Evolutionary conservation across 2,797 vertebrate genomes (phyloP), one percentile per base, ranked within the genome.

Genomic region (Leuciscus waleckii): DNA sequence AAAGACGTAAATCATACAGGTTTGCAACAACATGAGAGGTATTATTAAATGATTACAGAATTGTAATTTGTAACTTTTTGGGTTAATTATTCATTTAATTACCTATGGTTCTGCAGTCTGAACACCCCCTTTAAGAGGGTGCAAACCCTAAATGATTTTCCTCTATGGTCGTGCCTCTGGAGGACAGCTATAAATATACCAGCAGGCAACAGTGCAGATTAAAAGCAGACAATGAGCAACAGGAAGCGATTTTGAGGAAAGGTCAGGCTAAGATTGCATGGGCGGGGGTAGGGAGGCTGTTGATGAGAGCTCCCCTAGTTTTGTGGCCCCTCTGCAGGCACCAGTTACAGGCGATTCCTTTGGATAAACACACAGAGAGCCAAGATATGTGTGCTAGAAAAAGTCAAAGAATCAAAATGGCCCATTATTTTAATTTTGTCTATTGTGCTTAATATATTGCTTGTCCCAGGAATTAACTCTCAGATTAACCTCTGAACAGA

Each of bases 181-280:
- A 81, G 73, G 37, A 46, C 49, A 26, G 74, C 89, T 90, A 90
- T 88, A 90, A 90, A 92, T 90, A 91, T 51, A 19, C 70, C 56
- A 68, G 80, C 75, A 73, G 82, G 69, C 88, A 88, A 87, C 85
- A 26, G 79, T 29, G 76, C 83, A 84, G 89, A 91, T 91, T 87
- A 90, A 86, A 87, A 85, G 81, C 85, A 85, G 87, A 91, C 89
- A 90, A 90, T 83, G 88, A 88, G 86, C 87, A 90, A 90, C 88
- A 89, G 91, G 91, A 91, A 91, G 88, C 41, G 86, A 87, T 90
- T 89, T 75, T 85, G 87, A 85, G 83, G 88, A 90, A 89, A 91
- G 89, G 89, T 92, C 90, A 91, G 83, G 75, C 80, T 85, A 77
- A 86, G 88, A 90, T 84, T 88, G 85, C 79, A 76, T 65, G 58